phyloP scores from a whole-genome alignment of 2,113 vertebrate genomes.

The Sinocyclocheilus rhinocerous region DNA sequence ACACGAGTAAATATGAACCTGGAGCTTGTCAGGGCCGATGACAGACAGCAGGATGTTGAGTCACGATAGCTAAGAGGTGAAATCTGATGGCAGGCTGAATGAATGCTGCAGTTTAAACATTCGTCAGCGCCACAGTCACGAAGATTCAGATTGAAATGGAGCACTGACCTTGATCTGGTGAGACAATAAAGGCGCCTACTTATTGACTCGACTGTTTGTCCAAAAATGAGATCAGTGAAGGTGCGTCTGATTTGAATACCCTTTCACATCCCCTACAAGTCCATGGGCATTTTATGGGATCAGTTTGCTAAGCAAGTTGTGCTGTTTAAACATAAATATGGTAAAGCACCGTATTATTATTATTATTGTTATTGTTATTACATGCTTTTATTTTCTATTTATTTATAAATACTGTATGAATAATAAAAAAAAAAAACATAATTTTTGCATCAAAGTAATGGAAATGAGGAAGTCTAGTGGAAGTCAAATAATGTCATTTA shows the following conservation, averaged over 20 bases:
- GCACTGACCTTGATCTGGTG: conserved; percentile 51
- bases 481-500: too few species aligned
- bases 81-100: conserved; percentile 27
- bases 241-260: conserved; percentile 5
- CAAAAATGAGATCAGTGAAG: conserved; percentile 40
- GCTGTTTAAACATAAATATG: neutral
- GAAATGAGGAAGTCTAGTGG: too few species aligned
- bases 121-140: conserved; percentile 25
- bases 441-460: too few species aligned
- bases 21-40: conserved; percentile 24
- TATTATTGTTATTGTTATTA: neutral
- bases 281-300: neutral
- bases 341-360: neutral
- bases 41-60: conserved; percentile 31
- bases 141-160: conserved; percentile 31
- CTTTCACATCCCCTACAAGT: neutral
- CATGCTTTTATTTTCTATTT: neutral
- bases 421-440: neutral
- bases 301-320: neutral
- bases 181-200: conserved; percentile 45
- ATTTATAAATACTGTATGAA: neutral
- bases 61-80: conserved; percentile 29
- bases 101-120: conserved; percentile 38
- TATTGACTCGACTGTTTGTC: conserved; percentile 35
- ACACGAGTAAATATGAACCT: conserved; percentile 55